Percentiles rank a stretch among this genome's conserved stretches.
These are phyloP conservation scores for Nycticryphes semicollaris DNA, from an alignment of 2,113 vertebrate genomes.

Conservation along the genomic window DNA sequence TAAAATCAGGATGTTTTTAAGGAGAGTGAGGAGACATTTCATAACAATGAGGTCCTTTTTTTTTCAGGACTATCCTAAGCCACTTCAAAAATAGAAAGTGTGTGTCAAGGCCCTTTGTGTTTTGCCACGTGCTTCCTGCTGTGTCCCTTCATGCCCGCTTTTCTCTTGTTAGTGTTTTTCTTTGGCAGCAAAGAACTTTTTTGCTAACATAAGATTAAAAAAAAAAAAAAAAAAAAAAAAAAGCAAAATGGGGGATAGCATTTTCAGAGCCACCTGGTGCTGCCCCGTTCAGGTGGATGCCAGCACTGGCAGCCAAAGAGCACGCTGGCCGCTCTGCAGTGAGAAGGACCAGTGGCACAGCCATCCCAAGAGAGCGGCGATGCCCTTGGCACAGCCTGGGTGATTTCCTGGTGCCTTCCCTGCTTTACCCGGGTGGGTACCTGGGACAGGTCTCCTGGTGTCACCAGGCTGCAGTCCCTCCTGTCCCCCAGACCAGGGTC, in stretches of 20 bases:
- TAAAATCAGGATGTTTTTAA: neutral
- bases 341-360: neutral
- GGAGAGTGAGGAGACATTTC: neutral
- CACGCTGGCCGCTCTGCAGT: accelerated
- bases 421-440: neutral
- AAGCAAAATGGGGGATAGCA: neutral
- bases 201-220: neutral
- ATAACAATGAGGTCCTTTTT: neutral
- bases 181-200: neutral
- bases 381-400: neutral
- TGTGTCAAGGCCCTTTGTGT: neutral
- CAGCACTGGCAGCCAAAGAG: neutral
- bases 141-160: neutral
- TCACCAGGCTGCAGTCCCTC: neutral
- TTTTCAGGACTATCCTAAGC: neutral
- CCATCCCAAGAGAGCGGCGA: neutral
- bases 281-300: neutral
- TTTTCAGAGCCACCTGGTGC: neutral
- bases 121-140: neutral
- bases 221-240: neutral
- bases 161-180: neutral
- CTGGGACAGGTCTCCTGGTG: neutral
- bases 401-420: neutral
- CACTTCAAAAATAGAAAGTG: neutral
- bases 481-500: neutral